Evolutionary conservation across 2,888 invertebrate species (phyloP), one percentile per base, ranked within the genome.

Genomic region (Bombylius major): DNA sequence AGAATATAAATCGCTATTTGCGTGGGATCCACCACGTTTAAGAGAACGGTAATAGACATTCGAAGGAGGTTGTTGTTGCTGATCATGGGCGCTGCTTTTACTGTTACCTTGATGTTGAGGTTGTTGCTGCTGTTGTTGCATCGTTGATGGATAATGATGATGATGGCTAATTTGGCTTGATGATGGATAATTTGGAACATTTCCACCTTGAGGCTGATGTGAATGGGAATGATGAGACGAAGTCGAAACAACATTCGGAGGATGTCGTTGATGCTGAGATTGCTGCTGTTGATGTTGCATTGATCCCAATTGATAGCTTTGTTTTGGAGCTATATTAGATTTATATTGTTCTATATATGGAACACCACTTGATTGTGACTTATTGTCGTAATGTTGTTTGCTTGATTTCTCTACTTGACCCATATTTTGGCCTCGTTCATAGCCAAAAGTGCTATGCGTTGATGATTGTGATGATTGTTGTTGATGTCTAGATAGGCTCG

Each of bases 1-100:
- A 52, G 87, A 87, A 69, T 87, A 88, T 62, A 88, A 70, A 69
- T 84, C 81, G 55, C 78, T 76, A 59, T 76, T 75, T 64, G 76
- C 78, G 54, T 72, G 69, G 12, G 69, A 70, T 33, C 73, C 72
- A 5, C 68, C 67, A 44, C 79, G 73, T 63, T 79, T 79, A 36
- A 79, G 65, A 13, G 78, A 78, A 54, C 78, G 69, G 62, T 73
- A 73, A 57, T 71, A 72, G 11, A 71, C 61, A 53, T 62, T 63
- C 48, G 59, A 50, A 23, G 56, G 44, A 49, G 51, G 46, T 36
- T 58, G 58, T 32, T 51, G 45, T 39, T 56, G 53, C 5, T 53
- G 56, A 36, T 59, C 57, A 36, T 54, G 57, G 51, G 57, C 60
- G 42, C 63, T 68, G 9, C 62, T 60, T 23, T 58, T 58, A 50